A percentile compares a stretch with the other conserved stretches of the same genome.
These are phyloP conservation scores for Apis dorsata DNA, from an alignment of 1,140 invertebrate species.

Conservation along the genomic window DNA sequence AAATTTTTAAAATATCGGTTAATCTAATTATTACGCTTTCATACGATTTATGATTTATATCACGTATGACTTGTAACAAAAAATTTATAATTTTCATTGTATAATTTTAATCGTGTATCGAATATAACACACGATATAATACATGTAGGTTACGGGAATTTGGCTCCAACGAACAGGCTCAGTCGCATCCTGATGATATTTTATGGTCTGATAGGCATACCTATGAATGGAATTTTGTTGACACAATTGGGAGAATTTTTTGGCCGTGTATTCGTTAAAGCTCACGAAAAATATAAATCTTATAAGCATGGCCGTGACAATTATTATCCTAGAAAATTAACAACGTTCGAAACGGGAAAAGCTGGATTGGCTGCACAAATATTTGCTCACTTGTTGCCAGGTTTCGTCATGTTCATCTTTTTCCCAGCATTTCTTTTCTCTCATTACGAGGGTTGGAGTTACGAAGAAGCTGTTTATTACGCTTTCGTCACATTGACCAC, in stretches of 20 bases:
- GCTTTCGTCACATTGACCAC: constrained; percentile 95
- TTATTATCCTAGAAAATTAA: constrained; percentile 70
- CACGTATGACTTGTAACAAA: too few relatives aligned
- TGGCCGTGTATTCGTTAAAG: constrained; percentile 86
- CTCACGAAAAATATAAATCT: constrained; percentile 89
- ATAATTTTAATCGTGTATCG: not conserved
- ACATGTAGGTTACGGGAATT: constrained; percentile 90
- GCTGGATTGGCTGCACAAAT: constrained; percentile 88
- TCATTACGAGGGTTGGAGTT: constrained; percentile 93
- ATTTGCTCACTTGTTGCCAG: constrained; percentile 89
- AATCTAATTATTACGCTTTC: too few relatives aligned
- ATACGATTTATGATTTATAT: too few relatives aligned
- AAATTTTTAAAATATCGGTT: not conserved
- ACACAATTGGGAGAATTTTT: constrained; percentile 91
- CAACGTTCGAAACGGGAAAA: constrained; percentile 82
- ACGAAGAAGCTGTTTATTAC: constrained; percentile 94
- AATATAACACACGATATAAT: constrained; percentile 43
- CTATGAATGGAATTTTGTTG: constrained; percentile 93
- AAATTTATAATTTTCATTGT: not conserved
- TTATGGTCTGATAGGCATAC: constrained; percentile 96
- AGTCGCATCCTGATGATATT: constrained; percentile 94
- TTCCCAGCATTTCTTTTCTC: constrained; percentile 94
- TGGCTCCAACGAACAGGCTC: constrained; percentile 90
- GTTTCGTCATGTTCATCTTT: constrained; percentile 94
- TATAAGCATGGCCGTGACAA: constrained; percentile 82